A percentile compares a stretch with the other conserved stretches of the same genome.
Evolutionary conservation across 2,888 invertebrate species (phyloP).

Genomic region (Ctena decussata): DNA sequence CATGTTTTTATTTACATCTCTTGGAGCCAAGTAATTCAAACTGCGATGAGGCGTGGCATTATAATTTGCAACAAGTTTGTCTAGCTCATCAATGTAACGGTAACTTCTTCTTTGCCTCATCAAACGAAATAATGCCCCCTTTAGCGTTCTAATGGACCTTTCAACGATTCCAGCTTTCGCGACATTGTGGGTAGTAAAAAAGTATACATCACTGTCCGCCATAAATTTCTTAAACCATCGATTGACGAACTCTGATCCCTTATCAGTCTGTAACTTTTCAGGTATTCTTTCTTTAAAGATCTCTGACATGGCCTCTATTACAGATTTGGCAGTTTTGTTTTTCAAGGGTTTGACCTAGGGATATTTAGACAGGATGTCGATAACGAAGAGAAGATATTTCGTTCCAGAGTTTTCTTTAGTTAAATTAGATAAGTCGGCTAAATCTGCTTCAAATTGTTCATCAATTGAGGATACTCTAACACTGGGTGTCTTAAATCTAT

Average conservation of each 20-base stretch:
- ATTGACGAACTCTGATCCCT: constrained; percentile 12
- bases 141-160: not conserved
- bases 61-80: constrained; percentile 43
- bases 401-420: too few relatives aligned
- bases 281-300: too few relatives aligned
- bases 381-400: too few relatives aligned
- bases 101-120: not conserved
- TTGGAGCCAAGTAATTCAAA: constrained; percentile 35
- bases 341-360: too few relatives aligned
- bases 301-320: too few relatives aligned
- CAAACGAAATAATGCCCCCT: not conserved
- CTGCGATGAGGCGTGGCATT: constrained; percentile 53
- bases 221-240: not conserved
- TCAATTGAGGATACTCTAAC: too few relatives aligned
- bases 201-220: not conserved
- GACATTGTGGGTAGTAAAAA: constrained; percentile 7
- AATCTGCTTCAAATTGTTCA: too few relatives aligned
- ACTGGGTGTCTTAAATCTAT: too few relatives aligned
- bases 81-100: constrained; percentile 50
- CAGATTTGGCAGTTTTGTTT: too few relatives aligned
- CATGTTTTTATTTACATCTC: too few relatives aligned
- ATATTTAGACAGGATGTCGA: too few relatives aligned
- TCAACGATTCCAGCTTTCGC: constrained; percentile 1
- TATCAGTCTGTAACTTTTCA: not conserved
- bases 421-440: too few relatives aligned